Conservation (phyloP, 2,797 vertebrate species). For the Sebastes iracundus region DNA sequence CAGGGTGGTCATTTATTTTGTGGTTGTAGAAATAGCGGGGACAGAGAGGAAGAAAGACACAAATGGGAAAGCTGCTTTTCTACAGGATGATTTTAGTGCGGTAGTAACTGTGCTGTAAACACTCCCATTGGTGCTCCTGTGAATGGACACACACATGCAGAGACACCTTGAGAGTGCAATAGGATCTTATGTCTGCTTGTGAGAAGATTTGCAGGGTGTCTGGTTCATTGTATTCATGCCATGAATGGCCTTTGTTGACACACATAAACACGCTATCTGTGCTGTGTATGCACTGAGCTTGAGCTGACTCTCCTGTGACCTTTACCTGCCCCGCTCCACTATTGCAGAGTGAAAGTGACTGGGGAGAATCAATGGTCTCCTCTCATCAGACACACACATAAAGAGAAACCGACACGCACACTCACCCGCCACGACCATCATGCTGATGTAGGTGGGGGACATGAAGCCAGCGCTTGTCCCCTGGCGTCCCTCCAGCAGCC, state of each 20-base stretch:
- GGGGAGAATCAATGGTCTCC: slow-evolving; percentile 62
- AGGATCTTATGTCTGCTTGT: slow-evolving; percentile 6
- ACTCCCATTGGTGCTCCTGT: background rate
- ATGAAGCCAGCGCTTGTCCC: slow-evolving; percentile 50
- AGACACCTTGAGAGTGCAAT: background rate
- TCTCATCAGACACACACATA: slow-evolving; percentile 41
- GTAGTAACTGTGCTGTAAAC: slow-evolving; percentile 25
- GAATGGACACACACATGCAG: background rate
- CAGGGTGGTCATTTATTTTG: slow-evolving; percentile 44
- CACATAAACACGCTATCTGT: slow-evolving; percentile 11
- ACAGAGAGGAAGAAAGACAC: background rate
- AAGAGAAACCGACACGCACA: slow-evolving; percentile 18
- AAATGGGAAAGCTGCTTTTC: slow-evolving; percentile 29
- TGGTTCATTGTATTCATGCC: slow-evolving; percentile 3
- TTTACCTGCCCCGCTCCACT: slow-evolving; percentile 52
- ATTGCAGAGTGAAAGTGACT: slow-evolving; percentile 54
- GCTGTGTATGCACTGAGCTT: slow-evolving; percentile 5
- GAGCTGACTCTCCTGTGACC: slow-evolving; percentile 47
- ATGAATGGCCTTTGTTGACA: slow-evolving; percentile 19
- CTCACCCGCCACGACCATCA: slow-evolving; percentile 22
- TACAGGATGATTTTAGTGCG: slow-evolving; percentile 3
- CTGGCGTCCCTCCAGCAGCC: slow-evolving; percentile 52
- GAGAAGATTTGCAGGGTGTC: slow-evolving; percentile 26
- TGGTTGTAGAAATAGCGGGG: slow-evolving; percentile 2
- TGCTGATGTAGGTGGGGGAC: slow-evolving; percentile 47